Evolutionary conservation across 2,888 invertebrate species (phyloP), one percentile per base, ranked within the genome.

Genomic region (Cheilosia pagana): DNA sequence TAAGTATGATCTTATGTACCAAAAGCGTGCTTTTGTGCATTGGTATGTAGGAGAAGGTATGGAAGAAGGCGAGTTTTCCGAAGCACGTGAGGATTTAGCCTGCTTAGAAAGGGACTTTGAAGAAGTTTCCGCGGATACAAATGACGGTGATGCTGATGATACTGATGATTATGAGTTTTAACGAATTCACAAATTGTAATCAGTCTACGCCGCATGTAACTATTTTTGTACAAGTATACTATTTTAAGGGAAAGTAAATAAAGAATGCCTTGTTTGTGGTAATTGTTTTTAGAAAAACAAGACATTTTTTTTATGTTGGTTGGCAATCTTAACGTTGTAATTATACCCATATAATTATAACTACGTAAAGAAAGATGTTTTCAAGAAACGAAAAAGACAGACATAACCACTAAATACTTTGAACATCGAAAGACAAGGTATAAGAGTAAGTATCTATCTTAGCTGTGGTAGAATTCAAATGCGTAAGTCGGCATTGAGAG

Each of bases 1-100:
- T 92, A 99, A 98, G 92, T 98, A 98, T 91, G 98, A 98, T 92
- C 94, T 98, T 96, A 91, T 91, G 91, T 91, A 90, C 87, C 88
- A 86, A 60, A 91, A 91, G 50, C 89, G 91, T 14, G 98, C 98
- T 62, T 99, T 99, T 90, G 97, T 98, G 86, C 98, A 98, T 92
- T 98, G 98, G 98, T 97, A 93, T 90, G 94, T 92, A 6, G 90
- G 90, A 25, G 92, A 92, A 87, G 92, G 92, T 67, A 91, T 92
- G 91, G 92, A 92, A 87, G 90, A 91, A 77, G 90, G 90, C 39
- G 91, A 92, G 78, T 92, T 92, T 77, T 89, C 88, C 1, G 92
- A 92, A 87, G 91, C 92, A 0, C 88, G 92, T 2, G 92, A 92
- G 59, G 90, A 92, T 82, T 89, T 91, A 28, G 91, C 91, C 0